Evolutionary conservation across 1,140 invertebrate species (phyloP).

Genomic region (Brachystomella parvula): DNA sequence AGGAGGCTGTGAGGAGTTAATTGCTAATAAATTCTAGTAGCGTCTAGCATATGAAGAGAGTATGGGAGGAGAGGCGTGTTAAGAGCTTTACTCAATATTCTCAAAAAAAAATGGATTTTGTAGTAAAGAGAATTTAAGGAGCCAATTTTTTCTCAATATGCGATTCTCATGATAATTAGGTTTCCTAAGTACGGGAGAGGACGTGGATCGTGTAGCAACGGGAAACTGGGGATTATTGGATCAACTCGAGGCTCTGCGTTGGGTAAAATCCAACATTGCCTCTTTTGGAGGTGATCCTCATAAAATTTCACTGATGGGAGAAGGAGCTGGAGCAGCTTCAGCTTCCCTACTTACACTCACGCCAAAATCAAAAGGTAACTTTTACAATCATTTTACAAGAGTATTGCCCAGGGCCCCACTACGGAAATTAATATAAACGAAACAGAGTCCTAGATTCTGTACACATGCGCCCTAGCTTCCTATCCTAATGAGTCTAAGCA

Average conservation of each 20-base stretch:
- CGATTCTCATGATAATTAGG: slow-evolving; percentile 33
- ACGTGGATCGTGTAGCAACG: slow-evolving; percentile 17
- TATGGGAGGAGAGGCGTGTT: neutral
- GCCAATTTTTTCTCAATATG: neutral
- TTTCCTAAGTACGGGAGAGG: slow-evolving; percentile 39
- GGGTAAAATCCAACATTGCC: slow-evolving; percentile 45
- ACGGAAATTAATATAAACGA: no score
- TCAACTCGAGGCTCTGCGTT: slow-evolving; percentile 45
- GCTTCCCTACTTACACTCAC: slow-evolving; percentile 33
- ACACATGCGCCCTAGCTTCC: no score
- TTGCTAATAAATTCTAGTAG: neutral
- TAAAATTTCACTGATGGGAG: slow-evolving; percentile 33
- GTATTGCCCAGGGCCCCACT: no score
- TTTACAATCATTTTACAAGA: no score
- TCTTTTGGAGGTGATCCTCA: slow-evolving; percentile 44
- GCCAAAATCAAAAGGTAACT: slow-evolving; percentile 33
- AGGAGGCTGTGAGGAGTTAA: neutral
- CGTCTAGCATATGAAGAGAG: neutral
- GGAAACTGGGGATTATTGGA: slow-evolving; percentile 47
- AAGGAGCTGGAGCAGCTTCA: slow-evolving; percentile 34
- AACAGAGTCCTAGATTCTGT: no score
- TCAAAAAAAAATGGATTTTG: neutral
- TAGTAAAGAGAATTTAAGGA: neutral
- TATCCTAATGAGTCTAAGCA: no score
- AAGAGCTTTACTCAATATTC: no score